Percentiles rank a stretch among this genome's conserved stretches.
Evolutionary conservation across 2,113 vertebrate genomes (phyloP).

Genomic region (Eclectus roratus): DNA sequence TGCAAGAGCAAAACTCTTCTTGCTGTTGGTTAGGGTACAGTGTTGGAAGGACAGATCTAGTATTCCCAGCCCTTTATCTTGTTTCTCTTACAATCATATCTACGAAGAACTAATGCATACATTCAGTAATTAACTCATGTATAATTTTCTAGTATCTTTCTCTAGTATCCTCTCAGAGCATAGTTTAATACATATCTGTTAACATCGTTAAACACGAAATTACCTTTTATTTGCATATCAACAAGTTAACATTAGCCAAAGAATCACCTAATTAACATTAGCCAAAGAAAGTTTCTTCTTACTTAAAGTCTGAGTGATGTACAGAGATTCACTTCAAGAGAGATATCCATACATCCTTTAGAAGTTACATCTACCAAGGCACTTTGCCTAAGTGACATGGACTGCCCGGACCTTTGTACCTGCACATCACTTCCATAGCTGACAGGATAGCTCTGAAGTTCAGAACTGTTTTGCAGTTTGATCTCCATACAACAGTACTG

Average conservation of each 20-base stretch:
- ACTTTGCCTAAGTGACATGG: neutral
- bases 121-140: neutral
- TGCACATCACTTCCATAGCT: fast-evolving
- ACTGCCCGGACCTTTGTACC: neutral
- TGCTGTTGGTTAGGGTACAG: neutral
- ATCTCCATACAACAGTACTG: neutral
- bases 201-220: neutral
- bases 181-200: neutral
- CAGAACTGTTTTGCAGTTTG: neutral
- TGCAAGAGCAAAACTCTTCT: neutral
- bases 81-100: neutral
- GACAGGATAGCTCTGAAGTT: neutral
- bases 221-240: neutral
- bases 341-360: neutral
- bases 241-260: neutral
- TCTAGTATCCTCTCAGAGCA: neutral
- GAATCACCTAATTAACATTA: neutral
- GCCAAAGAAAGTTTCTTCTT: neutral
- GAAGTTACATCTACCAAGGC: neutral
- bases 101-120: neutral
- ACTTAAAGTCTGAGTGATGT: neutral
- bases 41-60: neutral
- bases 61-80: neutral
- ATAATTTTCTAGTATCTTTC: neutral
- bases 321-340: neutral